Evolutionary conservation across 2,113 vertebrate species (phyloP).

Genomic region (Atlantisia rogersi): DNA sequence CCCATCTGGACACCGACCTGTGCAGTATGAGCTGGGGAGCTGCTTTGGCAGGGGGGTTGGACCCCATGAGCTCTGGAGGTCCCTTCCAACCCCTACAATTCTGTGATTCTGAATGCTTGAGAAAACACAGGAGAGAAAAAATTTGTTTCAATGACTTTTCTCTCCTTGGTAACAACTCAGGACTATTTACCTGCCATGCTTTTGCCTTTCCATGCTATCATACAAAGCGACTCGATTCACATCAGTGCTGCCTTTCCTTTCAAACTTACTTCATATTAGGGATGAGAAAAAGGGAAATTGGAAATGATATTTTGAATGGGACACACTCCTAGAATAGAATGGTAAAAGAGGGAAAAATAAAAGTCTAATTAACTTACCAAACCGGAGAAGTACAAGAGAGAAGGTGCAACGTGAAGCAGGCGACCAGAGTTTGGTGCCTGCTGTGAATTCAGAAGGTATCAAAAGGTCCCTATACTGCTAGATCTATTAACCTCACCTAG

Average conservation of each 20-base stretch:
- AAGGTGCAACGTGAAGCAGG: not conserved
- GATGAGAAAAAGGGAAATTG: not conserved
- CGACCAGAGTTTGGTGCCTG: not conserved
- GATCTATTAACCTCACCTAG: not conserved
- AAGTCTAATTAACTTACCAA: not conserved
- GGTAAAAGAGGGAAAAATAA: not conserved
- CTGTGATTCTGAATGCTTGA: not conserved
- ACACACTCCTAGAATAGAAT: not conserved
- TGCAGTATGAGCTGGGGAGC: no score
- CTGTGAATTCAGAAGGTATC: not conserved
- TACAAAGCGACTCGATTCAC: not conserved
- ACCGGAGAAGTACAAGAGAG: not conserved
- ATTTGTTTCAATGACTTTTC: not conserved
- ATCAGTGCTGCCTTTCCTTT: not conserved
- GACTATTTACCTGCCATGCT: rapidly evolving
- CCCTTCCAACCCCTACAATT: no score
- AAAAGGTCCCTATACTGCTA: not conserved
- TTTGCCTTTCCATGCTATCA: not conserved
- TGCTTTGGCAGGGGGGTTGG: no score
- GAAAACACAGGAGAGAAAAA: not conserved
- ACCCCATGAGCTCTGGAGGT: no score
- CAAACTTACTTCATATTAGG: not conserved
- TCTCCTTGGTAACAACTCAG: not conserved
- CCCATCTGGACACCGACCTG: no score
- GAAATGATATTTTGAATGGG: not conserved